Conservation (phyloP, 1,140 invertebrate genomes). For the Camponotus pennsylvanicus region DNA sequence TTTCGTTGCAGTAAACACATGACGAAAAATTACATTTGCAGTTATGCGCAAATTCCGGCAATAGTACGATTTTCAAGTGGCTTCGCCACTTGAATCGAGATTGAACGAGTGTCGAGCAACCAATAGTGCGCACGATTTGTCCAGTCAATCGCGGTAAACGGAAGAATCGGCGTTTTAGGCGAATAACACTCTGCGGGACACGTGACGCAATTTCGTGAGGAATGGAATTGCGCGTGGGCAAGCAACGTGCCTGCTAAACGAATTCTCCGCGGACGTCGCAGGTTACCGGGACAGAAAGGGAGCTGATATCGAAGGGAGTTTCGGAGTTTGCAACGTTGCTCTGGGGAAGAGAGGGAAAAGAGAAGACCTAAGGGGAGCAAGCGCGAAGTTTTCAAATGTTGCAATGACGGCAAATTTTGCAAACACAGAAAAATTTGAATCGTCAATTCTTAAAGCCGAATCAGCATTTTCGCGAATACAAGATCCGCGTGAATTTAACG, state of each 20-base stretch:
- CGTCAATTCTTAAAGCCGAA: conserved; percentile 45
- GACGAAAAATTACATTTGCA: neutral
- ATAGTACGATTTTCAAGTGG: conserved; percentile 3
- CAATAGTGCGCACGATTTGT: conserved; percentile 30
- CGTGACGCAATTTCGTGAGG: conserved; percentile 57
- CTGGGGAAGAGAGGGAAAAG: neutral
- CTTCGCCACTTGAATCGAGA: conserved; percentile 1
- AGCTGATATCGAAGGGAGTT: conserved; percentile 41
- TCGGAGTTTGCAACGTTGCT: conserved; percentile 12
- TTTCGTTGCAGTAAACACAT: neutral
- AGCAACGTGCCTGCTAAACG: conserved; percentile 60
- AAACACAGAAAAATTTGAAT: conserved; percentile 28
- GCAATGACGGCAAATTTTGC: conserved; percentile 15
- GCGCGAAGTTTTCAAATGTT: conserved; percentile 18
- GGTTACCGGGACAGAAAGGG: conserved; percentile 37
- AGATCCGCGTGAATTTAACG: conserved; percentile 80
- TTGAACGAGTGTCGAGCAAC: conserved; percentile 10
- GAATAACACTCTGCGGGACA: conserved; percentile 49
- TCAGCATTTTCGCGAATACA: conserved; percentile 62
- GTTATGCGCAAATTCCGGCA: neutral
- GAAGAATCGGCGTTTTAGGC: conserved; percentile 43
- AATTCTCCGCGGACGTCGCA: conserved; percentile 57
- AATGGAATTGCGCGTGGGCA: conserved; percentile 22
- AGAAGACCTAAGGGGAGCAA: neutral
- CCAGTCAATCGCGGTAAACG: conserved; percentile 42